These are phyloP conservation scores for Sitta europaea DNA, from an alignment of 2,113 vertebrate genomes.

Conservation along the genomic window DNA sequence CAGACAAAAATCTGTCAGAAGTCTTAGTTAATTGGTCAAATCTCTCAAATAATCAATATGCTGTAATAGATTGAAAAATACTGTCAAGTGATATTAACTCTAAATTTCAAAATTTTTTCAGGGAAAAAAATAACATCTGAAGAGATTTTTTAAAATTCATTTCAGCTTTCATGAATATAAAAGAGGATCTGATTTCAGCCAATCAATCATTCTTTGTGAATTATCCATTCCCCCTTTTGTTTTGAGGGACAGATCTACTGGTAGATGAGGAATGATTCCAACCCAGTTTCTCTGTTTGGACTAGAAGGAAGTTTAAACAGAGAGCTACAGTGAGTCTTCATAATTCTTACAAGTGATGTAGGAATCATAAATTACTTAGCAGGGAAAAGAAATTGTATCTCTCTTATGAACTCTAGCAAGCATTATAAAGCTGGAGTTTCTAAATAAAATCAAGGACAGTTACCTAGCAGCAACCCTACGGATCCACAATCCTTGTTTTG, in stretches of 20 bases:
- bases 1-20: too few species aligned
- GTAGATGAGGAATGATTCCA: neutral
- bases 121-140: neutral
- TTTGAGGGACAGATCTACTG: neutral
- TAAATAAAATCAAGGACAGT: neutral
- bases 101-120: neutral
- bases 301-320: neutral
- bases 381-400: neutral
- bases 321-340: neutral
- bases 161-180: neutral
- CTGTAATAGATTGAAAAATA: neutral
- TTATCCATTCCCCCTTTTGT: neutral
- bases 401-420: neutral
- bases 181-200: neutral
- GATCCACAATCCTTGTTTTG: neutral
- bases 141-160: neutral
- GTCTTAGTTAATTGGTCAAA: neutral
- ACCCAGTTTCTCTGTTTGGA: neutral
- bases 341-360: neutral
- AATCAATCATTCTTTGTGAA: neutral
- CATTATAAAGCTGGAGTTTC: neutral
- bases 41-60: neutral
- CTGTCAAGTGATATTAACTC: neutral
- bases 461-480: neutral
- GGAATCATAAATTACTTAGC: neutral